Base-by-base conservation (phyloP, 2,113 vertebrate genomes). In the Lampris incognitus region DNA sequence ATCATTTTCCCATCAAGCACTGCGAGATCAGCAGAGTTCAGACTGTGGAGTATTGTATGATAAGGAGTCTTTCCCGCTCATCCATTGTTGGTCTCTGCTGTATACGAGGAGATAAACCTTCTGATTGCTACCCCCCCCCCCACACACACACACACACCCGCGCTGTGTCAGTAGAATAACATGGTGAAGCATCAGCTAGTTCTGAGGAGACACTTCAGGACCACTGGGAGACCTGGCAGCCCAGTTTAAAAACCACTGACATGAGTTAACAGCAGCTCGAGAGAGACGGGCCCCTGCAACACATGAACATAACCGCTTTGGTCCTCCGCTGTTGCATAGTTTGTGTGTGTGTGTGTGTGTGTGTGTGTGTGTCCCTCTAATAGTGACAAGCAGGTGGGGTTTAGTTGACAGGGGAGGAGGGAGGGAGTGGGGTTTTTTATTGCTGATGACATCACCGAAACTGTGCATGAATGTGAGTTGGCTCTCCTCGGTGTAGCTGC, bases 391-490 rank as follows among this genome's bases (percentile, higher is more conserved):
- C 24, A 24, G 24, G 24, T 24, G 36, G 2, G 37, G 61, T 36
- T 74, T 13, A 0, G 64, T 68, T 78, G 51, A 11, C 6, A 7
- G 57, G 3, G 51, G 40, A 13, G 4, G 6, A 13, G 5, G n/a
- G 13, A 58, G 6, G 13, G 40, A 4, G 38, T 40, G 58, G 37
- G 41, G 36, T 49, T 52, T 60, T 84, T 76, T 75, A 83, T 60
- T 72, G 6, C 1, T 39, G 46, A 84, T 87, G 84, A 85, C 85
- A 84, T 85, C 84, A 81, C 81, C 67, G 71, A 70, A 81, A 75
- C 4, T 64, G 78, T 71, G 82, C 1, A 3, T 81, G 81, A 83
- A 88, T 54, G 63, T 7, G 66, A 76, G 67, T 63, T 57, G 2
- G 46, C 78, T 56, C 6, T 44, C 9, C 46, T 49, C 54, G 1